Conservation (phyloP, 23 tunicate species). For the Halocynthia roretzi region DNA sequence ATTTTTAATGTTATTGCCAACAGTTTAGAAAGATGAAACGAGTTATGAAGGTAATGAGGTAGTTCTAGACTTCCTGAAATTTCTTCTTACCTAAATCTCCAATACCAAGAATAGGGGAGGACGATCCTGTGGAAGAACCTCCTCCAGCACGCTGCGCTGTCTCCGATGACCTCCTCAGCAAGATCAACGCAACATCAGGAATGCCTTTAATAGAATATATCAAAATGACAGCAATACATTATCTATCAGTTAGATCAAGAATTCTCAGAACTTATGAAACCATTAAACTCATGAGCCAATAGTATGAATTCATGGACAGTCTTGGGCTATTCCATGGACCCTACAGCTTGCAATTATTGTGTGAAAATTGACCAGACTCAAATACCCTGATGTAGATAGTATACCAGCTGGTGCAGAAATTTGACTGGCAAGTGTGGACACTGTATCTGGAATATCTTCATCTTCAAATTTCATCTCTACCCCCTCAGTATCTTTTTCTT, state of each 20-base stretch:
- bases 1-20: too few species aligned
- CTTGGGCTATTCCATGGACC: too few species aligned
- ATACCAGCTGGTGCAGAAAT: constrained; percentile 78
- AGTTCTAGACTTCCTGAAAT: too few species aligned
- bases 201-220: constrained; percentile 33
- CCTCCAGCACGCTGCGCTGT: constrained; percentile 18
- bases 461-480: constrained; percentile 13
- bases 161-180: constrained; percentile 68
- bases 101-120: constrained; percentile 41
- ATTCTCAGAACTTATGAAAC: too few species aligned
- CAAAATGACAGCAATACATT: neutral
- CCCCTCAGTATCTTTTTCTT: too few species aligned
- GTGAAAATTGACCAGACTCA: too few species aligned
- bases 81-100: constrained; percentile 11
- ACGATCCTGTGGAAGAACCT: constrained; percentile 41
- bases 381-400: neutral
- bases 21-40: too few species aligned
- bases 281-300: too few species aligned
- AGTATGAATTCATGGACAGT: too few species aligned
- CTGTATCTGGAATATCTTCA: constrained; percentile 69
- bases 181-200: constrained; percentile 66
- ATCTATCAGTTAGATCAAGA: too few species aligned
- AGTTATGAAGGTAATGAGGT: too few species aligned
- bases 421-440: constrained; percentile 85
- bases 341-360: too few species aligned